Evolutionary conservation across 2,797 vertebrate species (phyloP).

Genomic region (Leontopithecus rosalia): DNA sequence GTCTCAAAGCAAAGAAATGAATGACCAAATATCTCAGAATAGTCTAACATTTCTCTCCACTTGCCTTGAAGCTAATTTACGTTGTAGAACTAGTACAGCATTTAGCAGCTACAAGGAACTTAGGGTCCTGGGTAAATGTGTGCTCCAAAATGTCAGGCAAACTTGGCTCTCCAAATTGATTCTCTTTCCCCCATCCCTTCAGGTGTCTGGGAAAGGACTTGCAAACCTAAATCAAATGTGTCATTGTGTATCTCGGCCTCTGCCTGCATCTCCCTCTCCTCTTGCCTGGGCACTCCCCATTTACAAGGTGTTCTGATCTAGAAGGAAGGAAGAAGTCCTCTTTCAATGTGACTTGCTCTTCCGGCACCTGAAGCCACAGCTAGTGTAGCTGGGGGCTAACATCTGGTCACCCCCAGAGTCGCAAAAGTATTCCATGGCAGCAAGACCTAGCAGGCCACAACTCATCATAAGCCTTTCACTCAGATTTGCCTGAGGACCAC

Average conservation of each 20-base stretch:
- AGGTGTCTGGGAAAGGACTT: slow-evolving; percentile 20
- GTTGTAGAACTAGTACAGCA: slow-evolving; percentile 33
- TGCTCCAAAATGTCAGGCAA: slow-evolving; percentile 13
- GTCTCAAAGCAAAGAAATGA: slow-evolving; percentile 31
- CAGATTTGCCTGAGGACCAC: not conserved
- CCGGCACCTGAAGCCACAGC: not conserved
- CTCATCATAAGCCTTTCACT: not conserved
- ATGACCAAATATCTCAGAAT: not conserved
- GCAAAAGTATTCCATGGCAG: not conserved
- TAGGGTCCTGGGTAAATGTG: not conserved
- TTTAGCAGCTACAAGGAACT: not conserved
- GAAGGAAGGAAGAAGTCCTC: not conserved
- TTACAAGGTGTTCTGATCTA: not conserved
- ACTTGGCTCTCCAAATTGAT: not conserved
- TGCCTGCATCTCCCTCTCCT: not conserved
- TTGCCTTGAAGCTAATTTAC: slow-evolving; percentile 3
- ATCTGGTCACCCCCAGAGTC: not conserved
- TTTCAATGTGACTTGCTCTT: slow-evolving; percentile 5
- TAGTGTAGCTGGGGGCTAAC: not conserved
- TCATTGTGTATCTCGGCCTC: not conserved
- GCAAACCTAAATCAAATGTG: not conserved
- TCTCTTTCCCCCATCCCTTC: not conserved
- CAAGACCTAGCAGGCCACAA: not conserved
- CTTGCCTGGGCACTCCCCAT: not conserved
- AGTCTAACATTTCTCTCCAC: not conserved